Conservation (phyloP, 1,140 invertebrate species). For the Drosophila kanapiae region DNA sequence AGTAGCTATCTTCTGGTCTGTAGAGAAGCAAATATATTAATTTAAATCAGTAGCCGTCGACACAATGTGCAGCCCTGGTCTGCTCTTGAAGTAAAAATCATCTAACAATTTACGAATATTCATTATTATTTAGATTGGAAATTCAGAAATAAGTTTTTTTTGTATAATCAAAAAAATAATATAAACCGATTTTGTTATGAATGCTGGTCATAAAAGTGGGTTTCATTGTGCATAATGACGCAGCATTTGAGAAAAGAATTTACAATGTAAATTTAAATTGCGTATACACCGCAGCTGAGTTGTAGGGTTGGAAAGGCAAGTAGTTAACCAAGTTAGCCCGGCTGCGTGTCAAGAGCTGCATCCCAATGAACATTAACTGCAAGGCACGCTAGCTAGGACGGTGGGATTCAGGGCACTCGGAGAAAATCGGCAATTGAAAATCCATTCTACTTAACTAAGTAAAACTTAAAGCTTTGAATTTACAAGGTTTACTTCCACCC, state of each 20-base stretch:
- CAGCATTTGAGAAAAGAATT: slow-evolving; percentile 60
- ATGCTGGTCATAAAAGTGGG: not conserved
- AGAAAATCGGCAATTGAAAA: not conserved
- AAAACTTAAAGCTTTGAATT: not conserved
- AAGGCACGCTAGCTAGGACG: slow-evolving; percentile 40
- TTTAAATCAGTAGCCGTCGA: no score
- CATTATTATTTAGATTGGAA: no score
- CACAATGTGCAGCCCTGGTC: no score
- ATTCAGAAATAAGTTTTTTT: no score
- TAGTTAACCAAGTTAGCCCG: not conserved
- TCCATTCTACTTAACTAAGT: not conserved
- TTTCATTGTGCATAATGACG: slow-evolving; percentile 39
- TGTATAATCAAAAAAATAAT: no score
- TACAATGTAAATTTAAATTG: slow-evolving; percentile 69
- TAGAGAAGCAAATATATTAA: no score
- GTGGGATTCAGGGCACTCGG: not conserved
- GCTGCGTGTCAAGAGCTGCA: slow-evolving; percentile 1
- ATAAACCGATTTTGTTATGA: not conserved
- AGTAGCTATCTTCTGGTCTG: no score
- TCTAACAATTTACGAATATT: no score
- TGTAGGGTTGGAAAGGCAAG: slow-evolving; percentile 31
- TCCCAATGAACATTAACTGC: slow-evolving; percentile 47
- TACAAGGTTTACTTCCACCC: no score
- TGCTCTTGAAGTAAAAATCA: no score
- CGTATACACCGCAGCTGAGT: slow-evolving; percentile 38